Conservation (phyloP, 2,113 vertebrate species). For the Prunella fulvescens region DNA sequence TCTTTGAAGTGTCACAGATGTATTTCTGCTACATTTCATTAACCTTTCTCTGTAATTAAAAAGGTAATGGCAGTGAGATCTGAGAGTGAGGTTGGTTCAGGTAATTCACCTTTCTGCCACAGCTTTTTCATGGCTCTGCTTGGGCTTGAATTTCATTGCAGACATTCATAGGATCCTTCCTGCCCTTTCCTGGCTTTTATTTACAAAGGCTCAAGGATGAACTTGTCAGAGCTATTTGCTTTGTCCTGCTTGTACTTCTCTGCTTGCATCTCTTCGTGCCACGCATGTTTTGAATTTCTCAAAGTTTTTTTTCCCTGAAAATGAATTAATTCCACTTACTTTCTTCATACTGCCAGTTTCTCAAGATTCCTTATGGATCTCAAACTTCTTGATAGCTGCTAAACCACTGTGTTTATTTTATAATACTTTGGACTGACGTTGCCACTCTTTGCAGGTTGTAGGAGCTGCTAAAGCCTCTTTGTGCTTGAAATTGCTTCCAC, state of each 20-base stretch:
- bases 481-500: background rate
- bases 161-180: background rate
- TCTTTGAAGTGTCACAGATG: background rate
- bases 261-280: background rate
- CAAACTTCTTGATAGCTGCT: background rate
- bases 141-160: background rate
- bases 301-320: background rate
- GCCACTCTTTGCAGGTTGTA: background rate
- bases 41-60: conserved; percentile 8
- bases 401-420: background rate
- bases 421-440: background rate
- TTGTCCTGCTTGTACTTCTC: background rate
- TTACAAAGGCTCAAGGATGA: background rate
- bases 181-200: background rate
- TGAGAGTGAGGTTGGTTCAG: background rate
- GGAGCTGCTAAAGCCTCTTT: background rate
- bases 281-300: background rate
- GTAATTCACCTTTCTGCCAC: background rate
- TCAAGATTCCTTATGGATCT: background rate
- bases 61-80: background rate
- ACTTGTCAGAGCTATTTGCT: background rate
- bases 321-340: background rate
- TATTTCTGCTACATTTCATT: background rate
- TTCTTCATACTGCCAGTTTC: background rate
- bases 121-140: background rate